These are phyloP conservation scores for Ciconia boyciana DNA, from an alignment of 2,113 vertebrate genomes.

Conservation along the genomic window DNA sequence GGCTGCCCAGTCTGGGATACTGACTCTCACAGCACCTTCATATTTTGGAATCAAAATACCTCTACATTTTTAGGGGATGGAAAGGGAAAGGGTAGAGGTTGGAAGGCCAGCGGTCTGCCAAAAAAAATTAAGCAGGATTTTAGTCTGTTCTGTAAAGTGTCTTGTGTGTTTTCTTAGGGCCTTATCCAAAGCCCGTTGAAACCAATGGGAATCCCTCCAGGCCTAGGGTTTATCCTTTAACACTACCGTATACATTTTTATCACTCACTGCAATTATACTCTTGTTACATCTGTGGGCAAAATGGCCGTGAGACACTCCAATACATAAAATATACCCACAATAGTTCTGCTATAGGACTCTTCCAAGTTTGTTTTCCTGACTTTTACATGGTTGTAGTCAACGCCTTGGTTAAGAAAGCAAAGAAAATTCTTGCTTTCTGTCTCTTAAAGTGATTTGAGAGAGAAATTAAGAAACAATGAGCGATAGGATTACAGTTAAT, in stretches of 20 bases:
- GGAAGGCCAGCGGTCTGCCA: not conserved
- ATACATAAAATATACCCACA: not conserved
- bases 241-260: not conserved
- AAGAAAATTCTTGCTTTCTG: not conserved
- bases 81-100: not conserved
- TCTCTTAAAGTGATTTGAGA: not conserved
- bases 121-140: not conserved
- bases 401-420: not conserved
- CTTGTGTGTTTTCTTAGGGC: not conserved
- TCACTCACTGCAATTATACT: not conserved
- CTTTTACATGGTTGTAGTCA: not conserved
- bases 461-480: not conserved
- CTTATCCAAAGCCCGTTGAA: not conserved
- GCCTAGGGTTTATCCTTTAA: not conserved
- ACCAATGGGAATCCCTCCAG: not conserved
- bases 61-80: not conserved
- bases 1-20: not conserved
- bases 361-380: not conserved
- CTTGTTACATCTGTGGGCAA: not conserved
- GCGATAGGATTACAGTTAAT: not conserved
- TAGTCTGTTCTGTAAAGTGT: not conserved
- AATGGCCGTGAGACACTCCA: not conserved
- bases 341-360: not conserved
- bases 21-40: not conserved
- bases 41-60: not conserved